Percentiles rank a stretch among this genome's conserved stretches.
Conservation (phyloP, 2,888 invertebrate species). For the Coronaproctus castanopsis region DNA sequence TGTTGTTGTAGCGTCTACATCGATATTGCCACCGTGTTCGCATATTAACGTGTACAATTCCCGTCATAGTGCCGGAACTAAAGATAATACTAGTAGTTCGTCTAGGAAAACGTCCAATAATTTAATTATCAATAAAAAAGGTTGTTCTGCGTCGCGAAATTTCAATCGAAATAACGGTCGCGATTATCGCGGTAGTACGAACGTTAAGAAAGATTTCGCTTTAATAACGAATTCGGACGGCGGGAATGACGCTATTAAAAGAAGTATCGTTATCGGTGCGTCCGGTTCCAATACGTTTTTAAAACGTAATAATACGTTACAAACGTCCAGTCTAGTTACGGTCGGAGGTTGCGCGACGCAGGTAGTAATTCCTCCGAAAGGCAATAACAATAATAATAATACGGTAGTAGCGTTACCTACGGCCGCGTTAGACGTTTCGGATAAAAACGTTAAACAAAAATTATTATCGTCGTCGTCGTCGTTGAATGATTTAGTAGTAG, state of each 20-base stretch:
- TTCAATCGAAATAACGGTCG: too few relatives aligned
- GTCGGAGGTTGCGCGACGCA: constrained; percentile 12
- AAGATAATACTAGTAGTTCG: too few relatives aligned
- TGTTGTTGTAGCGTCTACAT: too few relatives aligned
- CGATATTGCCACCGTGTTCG: background rate
- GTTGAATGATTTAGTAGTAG: background rate
- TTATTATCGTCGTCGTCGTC: constrained; percentile 23
- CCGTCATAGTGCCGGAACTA: too few relatives aligned
- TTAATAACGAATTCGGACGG: background rate
- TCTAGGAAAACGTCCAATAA: too few relatives aligned
- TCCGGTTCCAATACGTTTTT: background rate
- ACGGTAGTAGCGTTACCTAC: constrained; percentile 8
- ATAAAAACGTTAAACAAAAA: constrained; percentile 38
- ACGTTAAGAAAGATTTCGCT: background rate
- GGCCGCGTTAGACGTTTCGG: constrained; percentile 29
- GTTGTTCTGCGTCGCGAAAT: too few relatives aligned
- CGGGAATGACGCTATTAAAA: background rate
- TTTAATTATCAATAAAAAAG: too few relatives aligned
- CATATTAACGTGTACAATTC: constrained; percentile 4
- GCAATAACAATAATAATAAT: background rate
- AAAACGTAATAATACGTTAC: constrained; percentile 7
- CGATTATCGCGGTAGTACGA: too few relatives aligned
- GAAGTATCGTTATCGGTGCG: too few relatives aligned
- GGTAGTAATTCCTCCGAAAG: constrained; percentile 6
- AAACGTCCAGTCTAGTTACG: constrained; percentile 10